phyloP scores from a whole-genome alignment of 2,113 vertebrate species.

The Falco punctatus region DNA sequence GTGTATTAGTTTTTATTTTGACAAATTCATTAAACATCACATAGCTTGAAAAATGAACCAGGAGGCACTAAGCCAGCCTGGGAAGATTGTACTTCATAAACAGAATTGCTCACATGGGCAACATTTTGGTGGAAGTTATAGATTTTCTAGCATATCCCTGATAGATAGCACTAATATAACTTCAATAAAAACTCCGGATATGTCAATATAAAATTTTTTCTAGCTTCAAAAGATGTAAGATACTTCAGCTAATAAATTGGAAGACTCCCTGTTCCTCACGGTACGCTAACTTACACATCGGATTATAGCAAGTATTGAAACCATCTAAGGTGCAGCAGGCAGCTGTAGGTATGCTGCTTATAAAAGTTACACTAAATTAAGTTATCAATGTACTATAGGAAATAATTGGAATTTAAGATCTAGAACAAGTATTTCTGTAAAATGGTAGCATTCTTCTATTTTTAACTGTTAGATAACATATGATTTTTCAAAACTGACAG shows the following conservation, averaged over 20 bases:
- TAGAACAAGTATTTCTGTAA: background rate
- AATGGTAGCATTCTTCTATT: background rate
- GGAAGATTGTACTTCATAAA: conserved; percentile 95
- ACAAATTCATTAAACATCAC: conserved; percentile 94
- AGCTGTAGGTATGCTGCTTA: conserved; percentile 22
- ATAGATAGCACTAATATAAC: conserved; percentile 99
- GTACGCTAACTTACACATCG: conserved; percentile 75
- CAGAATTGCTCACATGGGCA: conserved; percentile 89
- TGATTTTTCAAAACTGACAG: background rate
- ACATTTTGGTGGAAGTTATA: conserved; percentile 93
- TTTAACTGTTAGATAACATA: background rate
- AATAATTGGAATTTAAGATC: background rate
- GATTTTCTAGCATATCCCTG: conserved; percentile 96
- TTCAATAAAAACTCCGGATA: conserved; percentile 94
- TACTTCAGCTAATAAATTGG: conserved; percentile 83
- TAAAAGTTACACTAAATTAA: conserved; percentile 27
- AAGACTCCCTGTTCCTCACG: conserved; percentile 73
- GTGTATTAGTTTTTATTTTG: conserved; percentile 88
- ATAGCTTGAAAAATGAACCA: conserved; percentile 91
- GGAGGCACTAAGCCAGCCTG: conserved; percentile 77
- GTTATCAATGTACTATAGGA: background rate
- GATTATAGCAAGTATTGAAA: conserved; percentile 76
- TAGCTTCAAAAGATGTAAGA: conserved; percentile 75
- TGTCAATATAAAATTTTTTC: conserved; percentile 88
- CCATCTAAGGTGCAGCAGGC: conserved; percentile 59